A percentile compares a stretch with the other conserved stretches of the same genome.
Conservation (phyloP, 2,888 invertebrate species). For the Synanthedon myopaeformis region DNA sequence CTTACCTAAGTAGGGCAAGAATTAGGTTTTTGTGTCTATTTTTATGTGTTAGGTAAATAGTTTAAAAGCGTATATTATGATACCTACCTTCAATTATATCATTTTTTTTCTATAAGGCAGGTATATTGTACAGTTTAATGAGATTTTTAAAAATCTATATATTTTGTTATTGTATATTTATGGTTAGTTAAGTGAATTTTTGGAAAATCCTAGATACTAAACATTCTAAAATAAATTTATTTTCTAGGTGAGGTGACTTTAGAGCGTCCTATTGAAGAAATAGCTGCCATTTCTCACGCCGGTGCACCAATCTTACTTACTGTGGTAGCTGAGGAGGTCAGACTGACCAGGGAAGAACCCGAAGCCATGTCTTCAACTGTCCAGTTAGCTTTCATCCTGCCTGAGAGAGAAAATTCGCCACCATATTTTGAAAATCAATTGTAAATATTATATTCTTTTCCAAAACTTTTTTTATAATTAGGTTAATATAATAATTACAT, state of each 20-base stretch:
- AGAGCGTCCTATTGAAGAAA: conserved; percentile 80
- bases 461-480: too few relatives aligned
- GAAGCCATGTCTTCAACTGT: conserved; percentile 85
- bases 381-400: conserved; percentile 84
- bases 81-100: too few relatives aligned
- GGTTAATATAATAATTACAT: too few relatives aligned
- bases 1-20: too few relatives aligned
- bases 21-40: too few relatives aligned
- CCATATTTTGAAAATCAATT: conserved; percentile 84
- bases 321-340: conserved; percentile 88
- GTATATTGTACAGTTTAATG: too few relatives aligned
- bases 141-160: not conserved
- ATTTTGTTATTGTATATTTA: conserved; percentile 7
- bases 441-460: conserved; percentile 56
- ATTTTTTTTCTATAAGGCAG: too few relatives aligned
- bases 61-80: too few relatives aligned
- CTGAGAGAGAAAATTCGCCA: conserved; percentile 80
- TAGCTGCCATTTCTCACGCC: conserved; percentile 83
- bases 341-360: conserved; percentile 77
- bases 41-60: too few relatives aligned
- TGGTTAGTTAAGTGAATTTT: not conserved
- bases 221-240: not conserved
- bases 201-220: not conserved
- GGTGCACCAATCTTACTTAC: conserved; percentile 86
- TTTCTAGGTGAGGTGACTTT: conserved; percentile 58